Conservation (phyloP, 2,113 vertebrate species). For the Hyaena hyaena region DNA sequence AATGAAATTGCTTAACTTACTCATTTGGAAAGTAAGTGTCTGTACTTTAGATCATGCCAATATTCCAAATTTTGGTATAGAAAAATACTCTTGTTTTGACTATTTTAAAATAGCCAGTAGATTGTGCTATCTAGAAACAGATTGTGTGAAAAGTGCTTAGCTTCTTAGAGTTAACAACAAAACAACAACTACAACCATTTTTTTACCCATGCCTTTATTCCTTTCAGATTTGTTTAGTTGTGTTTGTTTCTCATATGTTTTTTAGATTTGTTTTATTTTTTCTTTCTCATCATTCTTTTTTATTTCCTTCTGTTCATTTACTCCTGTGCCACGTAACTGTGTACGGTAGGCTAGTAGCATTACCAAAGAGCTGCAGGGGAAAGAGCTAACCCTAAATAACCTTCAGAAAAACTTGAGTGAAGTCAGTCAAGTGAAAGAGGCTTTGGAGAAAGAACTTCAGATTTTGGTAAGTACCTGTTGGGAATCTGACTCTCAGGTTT, state of each 20-base stretch:
- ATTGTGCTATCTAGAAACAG: neutral
- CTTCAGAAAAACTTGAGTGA: constrained; percentile 90
- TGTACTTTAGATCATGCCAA: neutral
- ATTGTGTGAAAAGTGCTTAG: neutral
- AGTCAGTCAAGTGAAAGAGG: constrained; percentile 89
- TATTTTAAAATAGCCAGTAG: neutral
- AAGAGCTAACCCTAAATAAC: constrained; percentile 88
- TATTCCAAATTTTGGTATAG: neutral
- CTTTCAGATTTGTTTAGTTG: constrained; percentile 42
- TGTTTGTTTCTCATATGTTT: constrained; percentile 55
- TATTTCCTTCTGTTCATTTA: constrained; percentile 76
- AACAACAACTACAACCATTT: neutral
- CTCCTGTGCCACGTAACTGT: constrained; percentile 68
- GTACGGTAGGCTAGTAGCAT: constrained; percentile 89
- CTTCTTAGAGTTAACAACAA: constrained; percentile 27
- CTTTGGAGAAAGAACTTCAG: constrained; percentile 91
- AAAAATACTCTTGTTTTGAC: neutral
- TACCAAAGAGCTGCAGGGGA: constrained; percentile 89
- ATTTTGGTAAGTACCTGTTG: constrained; percentile 89
- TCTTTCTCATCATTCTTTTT: constrained; percentile 73
- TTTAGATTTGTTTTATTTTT: constrained; percentile 64
- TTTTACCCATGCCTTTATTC: constrained; percentile 44
- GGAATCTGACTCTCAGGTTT: constrained; percentile 41
- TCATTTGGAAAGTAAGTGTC: neutral
- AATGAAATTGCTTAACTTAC: neutral